Conservation (phyloP, 2,797 vertebrate genomes). For the Falco peregrinus region DNA sequence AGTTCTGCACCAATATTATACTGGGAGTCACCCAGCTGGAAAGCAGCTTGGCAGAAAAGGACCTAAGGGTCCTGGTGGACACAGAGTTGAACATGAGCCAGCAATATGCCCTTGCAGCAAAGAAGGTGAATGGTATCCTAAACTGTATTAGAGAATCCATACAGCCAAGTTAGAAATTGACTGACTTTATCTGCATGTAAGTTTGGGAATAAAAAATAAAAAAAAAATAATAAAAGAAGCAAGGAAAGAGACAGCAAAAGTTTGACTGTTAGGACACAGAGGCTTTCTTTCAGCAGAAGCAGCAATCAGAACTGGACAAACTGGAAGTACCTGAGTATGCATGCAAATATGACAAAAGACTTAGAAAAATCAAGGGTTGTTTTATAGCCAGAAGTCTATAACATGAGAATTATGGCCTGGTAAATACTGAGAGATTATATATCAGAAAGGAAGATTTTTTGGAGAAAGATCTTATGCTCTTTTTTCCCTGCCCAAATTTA, state of each 20-base stretch:
- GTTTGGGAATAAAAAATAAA: not conserved
- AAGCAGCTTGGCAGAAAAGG: conserved; percentile 5
- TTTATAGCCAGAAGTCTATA: not conserved
- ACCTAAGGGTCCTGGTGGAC: not conserved
- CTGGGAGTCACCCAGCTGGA: not conserved
- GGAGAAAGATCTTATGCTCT: not conserved
- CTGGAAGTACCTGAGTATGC: not conserved
- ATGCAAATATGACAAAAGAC: not conserved
- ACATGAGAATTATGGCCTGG: not conserved
- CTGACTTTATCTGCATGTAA: not conserved
- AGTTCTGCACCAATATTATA: not conserved
- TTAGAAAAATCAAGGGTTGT: not conserved
- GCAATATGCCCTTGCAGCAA: not conserved
- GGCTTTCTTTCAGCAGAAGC: not conserved
- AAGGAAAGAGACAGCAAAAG: not conserved
- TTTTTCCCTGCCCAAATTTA: not conserved
- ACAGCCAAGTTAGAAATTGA: not conserved
- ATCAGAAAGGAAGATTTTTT: not conserved
- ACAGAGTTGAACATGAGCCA: not conserved
- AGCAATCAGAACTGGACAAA: not conserved
- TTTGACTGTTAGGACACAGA: not conserved
- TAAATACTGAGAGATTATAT: not conserved
- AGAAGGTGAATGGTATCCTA: not conserved
- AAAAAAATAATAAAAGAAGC: not conserved
- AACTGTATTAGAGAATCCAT: not conserved